These are phyloP conservation scores for Dreissena polymorpha DNA, from an alignment of 1,140 invertebrate species.

Conservation along the genomic window DNA sequence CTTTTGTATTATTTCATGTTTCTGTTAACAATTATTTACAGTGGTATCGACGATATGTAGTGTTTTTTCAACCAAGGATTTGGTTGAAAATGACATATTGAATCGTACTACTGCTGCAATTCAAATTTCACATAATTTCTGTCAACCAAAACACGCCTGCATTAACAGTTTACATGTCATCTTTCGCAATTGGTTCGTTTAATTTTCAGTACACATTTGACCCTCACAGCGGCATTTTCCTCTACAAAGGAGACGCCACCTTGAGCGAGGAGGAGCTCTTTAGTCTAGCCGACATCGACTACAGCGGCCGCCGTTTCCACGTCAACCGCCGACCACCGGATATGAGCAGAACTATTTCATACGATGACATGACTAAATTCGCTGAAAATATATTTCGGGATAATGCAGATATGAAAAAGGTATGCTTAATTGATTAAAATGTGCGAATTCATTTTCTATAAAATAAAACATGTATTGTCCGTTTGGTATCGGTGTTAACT, in stretches of 20 bases:
- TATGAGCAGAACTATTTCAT: background rate
- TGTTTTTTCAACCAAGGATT: too few species aligned
- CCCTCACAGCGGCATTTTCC: slow-evolving; percentile 31
- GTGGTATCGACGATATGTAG: too few species aligned
- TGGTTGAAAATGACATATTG: too few species aligned
- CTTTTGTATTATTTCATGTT: too few species aligned
- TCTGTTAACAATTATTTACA: too few species aligned
- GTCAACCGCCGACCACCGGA: slow-evolving; percentile 46
- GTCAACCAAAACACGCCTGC: too few species aligned
- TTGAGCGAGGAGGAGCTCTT: slow-evolving; percentile 30
- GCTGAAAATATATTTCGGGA: slow-evolving; percentile 19
- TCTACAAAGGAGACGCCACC: slow-evolving; percentile 25
- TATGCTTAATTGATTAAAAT: background rate
- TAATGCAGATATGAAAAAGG: background rate
- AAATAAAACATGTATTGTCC: too few species aligned
- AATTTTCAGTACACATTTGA: slow-evolving; percentile 52
- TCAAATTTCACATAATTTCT: too few species aligned
- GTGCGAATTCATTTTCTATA: too few species aligned
- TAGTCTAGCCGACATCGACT: slow-evolving; percentile 38
- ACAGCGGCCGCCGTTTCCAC: slow-evolving; percentile 20
- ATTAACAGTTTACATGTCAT: too few species aligned
- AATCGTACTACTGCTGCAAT: too few species aligned
- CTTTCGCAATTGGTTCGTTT: background rate
- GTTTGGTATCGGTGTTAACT: too few species aligned
- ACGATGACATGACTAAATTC: slow-evolving; percentile 10